These are phyloP conservation scores for Ophraella communa DNA, from an alignment of 2,888 invertebrate genomes.

Conservation along the genomic window DNA sequence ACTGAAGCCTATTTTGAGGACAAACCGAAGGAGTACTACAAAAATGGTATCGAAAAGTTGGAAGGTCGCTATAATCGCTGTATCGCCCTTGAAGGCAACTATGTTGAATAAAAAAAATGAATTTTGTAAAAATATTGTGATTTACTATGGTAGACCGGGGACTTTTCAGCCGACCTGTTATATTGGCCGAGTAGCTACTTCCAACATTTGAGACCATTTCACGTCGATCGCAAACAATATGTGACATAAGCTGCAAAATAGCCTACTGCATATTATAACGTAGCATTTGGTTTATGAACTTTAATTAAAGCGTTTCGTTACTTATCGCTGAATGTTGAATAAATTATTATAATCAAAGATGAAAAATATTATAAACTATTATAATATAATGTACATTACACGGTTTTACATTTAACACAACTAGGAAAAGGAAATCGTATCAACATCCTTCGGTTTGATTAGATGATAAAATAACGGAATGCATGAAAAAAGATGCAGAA, in stretches of 20 bases:
- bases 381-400: not conserved
- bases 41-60: too few species aligned
- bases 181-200: not conserved
- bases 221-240: constrained; percentile 9
- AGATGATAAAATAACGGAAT: not conserved
- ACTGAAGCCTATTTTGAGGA: too few species aligned
- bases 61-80: too few species aligned
- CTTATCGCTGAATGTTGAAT: not conserved
- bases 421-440: not conserved
- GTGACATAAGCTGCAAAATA: constrained; percentile 12
- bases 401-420: not conserved
- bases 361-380: not conserved
- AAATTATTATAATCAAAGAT: not conserved
- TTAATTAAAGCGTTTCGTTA: constrained; percentile 3
- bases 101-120: too few species aligned
- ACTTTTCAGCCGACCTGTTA: not conserved
- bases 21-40: too few species aligned
- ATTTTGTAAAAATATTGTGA: too few species aligned
- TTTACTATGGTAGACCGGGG: too few species aligned
- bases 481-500: not conserved
- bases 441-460: not conserved
- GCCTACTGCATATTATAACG: constrained; percentile 6
- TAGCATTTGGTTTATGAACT: not conserved
- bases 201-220: not conserved
- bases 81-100: too few species aligned